Evolutionary conservation across 2,888 invertebrate species (phyloP).

Genomic region (Coleophora flavipennella): DNA sequence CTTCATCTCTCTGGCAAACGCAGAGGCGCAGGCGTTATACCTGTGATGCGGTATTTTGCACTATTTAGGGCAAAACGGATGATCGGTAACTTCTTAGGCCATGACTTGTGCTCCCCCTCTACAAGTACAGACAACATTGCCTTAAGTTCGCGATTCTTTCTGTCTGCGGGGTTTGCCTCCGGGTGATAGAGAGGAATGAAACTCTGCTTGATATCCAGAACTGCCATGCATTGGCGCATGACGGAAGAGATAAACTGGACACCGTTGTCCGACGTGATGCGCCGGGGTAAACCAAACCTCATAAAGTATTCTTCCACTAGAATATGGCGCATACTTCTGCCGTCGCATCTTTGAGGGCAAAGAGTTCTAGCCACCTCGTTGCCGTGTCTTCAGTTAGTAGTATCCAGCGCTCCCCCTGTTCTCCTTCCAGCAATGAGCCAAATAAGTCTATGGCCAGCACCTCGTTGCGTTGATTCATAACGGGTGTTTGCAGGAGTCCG

Average conservation of each 20-base stretch:
- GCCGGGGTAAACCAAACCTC: slow-evolving; percentile 2
- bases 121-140: slow-evolving; percentile 2
- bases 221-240: slow-evolving; percentile 7
- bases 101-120: neutral
- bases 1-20: neutral
- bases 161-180: slow-evolving; percentile 3
- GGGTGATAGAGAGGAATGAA: slow-evolving; percentile 5
- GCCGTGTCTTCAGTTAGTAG: slow-evolving; percentile 19
- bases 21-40: slow-evolving; percentile 1
- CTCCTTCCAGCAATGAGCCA: slow-evolving; percentile 17
- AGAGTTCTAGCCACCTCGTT: slow-evolving; percentile 22
- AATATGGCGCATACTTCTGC: slow-evolving; percentile 12
- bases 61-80: slow-evolving; percentile 6
- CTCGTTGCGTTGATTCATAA: neutral
- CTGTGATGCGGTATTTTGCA: slow-evolving; percentile 1
- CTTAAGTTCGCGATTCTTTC: slow-evolving; percentile 7
- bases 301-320: slow-evolving; percentile 1
- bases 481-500: neutral
- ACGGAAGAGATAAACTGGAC: slow-evolving; percentile 5
- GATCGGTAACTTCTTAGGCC: slow-evolving; percentile 1
- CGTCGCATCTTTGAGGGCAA: slow-evolving; percentile 16
- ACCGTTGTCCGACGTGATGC: slow-evolving; percentile 2
- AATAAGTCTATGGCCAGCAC: slow-evolving; percentile 13
- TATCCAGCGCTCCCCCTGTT: slow-evolving; percentile 18
- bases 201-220: slow-evolving; percentile 4